Conservation (phyloP, 1,140 invertebrate genomes). For the Sarcophaga peregrina region DNA sequence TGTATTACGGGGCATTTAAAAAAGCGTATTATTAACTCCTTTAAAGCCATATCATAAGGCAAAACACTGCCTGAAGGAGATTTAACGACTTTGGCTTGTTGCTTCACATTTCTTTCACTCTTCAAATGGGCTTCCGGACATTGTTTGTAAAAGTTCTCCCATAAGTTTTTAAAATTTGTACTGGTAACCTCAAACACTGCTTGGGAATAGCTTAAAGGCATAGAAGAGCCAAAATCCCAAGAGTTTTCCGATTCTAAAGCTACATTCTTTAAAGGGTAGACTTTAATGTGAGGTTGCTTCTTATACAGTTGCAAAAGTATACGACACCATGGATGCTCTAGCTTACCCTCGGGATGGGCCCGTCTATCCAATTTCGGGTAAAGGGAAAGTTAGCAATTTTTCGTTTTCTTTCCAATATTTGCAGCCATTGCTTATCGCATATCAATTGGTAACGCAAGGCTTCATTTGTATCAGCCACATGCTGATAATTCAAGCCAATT, state of each 20-base stretch:
- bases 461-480: conserved; percentile 71
- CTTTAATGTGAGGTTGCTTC: conserved; percentile 72
- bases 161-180: conserved; percentile 84
- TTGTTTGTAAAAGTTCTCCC: conserved; percentile 86
- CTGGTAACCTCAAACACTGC: conserved; percentile 82
- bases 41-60: conserved; percentile 73
- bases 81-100: conserved; percentile 55
- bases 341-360: conserved; percentile 51
- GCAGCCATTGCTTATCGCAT: conserved; percentile 76
- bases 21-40: conserved; percentile 76
- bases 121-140: conserved; percentile 67
- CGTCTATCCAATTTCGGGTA: conserved; percentile 65
- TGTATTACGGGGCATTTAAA: conserved; percentile 80
- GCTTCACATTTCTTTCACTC: conserved; percentile 44
- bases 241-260: conserved; percentile 56
- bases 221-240: conserved; percentile 57
- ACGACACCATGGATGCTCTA: conserved; percentile 61
- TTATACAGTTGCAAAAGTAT: conserved; percentile 64
- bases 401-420: conserved; percentile 71
- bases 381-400: conserved; percentile 66
- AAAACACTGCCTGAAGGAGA: conserved; percentile 59
- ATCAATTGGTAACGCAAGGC: conserved; percentile 71
- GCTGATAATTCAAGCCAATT: conserved; percentile 74
- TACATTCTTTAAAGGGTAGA: conserved; percentile 77
- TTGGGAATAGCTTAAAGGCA: conserved; percentile 79